Base-by-base conservation (phyloP, 2,797 vertebrate species). In the Chelidonichthys spinosus region DNA sequence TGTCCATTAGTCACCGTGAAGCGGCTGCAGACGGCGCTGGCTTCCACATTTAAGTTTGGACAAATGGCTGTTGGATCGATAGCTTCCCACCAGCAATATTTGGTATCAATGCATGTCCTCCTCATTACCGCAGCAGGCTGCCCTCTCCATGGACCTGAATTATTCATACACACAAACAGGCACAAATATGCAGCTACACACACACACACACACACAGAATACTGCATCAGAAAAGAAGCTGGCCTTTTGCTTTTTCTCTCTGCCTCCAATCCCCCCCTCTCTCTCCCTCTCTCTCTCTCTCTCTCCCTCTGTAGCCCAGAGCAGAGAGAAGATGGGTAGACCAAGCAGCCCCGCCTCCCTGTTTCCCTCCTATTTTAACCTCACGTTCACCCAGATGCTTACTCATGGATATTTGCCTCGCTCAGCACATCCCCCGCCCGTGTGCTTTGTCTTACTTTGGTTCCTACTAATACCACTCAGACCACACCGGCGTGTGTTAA, bases 11-110 rank as follows among this genome's bases (percentile, higher is more conserved):
- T 92, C 87, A 69, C 78, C 61, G 82, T 89, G 86, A 86, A 82
- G 2, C 25, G 80, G 80, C 81, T 53, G 85, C 89, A 91, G 90
- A 93, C 85, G 79, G 87, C 63, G 62, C 87, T 60, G 71, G 63
- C 85, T 91, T 82, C 82, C 84, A 60, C 84, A 89, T 92, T 92
- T 87, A 91, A 92, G 87, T 93, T 92, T 86, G 92, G 90, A 94
- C 94, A 94, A 95, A 94, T 90, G 90, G 90, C 89, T 90, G 86
- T 89, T 63, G 66, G 89, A 95, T 95, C 94, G 78, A 95, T 95
- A 90, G 92, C 90, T 95, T 93, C 94, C 93, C 93, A 95, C 93
- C 91, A 95, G 94, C 94, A 87, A 93, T 94, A 94, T 95, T 94
- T 95, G 91, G 89, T 95, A 94, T 94, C 93, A 94, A 93, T 95